Conservation (phyloP, 1,140 invertebrate genomes). For the Scaptomyza graminum region DNA sequence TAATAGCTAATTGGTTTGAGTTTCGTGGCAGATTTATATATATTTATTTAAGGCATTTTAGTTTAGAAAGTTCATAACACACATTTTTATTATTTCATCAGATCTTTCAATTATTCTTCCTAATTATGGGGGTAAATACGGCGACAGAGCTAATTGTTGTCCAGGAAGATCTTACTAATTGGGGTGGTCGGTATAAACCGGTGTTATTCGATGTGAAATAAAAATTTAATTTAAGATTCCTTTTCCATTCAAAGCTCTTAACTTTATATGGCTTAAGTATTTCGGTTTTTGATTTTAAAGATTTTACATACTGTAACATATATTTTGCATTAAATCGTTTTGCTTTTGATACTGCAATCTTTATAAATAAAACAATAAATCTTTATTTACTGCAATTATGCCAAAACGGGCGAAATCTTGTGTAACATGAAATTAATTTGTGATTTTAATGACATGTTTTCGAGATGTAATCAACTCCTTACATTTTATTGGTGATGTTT, state of each 20-base stretch:
- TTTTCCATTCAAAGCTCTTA: not conserved
- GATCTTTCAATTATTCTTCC: conserved; percentile 10
- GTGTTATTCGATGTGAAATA: not conserved
- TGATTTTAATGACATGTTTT: not conserved
- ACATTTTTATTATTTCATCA: conserved; percentile 27
- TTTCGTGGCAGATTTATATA: conserved; percentile 53
- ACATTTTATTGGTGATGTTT: not conserved
- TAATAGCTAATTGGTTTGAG: conserved; percentile 53
- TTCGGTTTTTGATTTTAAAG: not conserved
- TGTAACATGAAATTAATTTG: not conserved
- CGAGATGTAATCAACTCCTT: not conserved
- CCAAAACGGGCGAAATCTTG: not conserved
- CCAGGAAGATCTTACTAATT: not conserved
- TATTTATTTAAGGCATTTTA: conserved; percentile 9
- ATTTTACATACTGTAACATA: not conserved
- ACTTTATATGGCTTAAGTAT: conserved; percentile 1
- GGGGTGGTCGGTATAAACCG: not conserved
- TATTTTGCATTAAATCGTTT: not conserved
- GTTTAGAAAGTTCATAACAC: conserved; percentile 43
- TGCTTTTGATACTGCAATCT: not conserved
- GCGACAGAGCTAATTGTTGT: conserved; percentile 10
- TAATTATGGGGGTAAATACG: conserved; percentile 41
- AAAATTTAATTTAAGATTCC: not conserved
- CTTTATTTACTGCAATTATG: not conserved
- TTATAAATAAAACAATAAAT: not conserved